Percentiles rank a stretch among this genome's conserved stretches.
These are phyloP conservation scores for Esox masquinongy DNA, from an alignment of 2,797 vertebrate genomes.

Conservation along the genomic window DNA sequence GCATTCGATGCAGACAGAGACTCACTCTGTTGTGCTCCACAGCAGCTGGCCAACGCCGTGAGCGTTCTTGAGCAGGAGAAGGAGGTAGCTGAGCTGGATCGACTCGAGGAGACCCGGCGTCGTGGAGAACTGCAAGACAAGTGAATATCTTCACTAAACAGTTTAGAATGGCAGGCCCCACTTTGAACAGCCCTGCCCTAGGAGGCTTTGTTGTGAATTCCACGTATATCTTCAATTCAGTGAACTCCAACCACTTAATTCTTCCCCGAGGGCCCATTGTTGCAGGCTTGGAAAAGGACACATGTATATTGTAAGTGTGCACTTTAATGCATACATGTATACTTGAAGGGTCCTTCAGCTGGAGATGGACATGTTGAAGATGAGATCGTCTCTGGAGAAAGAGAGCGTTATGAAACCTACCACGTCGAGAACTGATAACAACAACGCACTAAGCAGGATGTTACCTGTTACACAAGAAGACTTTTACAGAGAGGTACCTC, in stretches of 20 bases:
- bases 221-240: too few relatives aligned
- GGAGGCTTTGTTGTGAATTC: too few relatives aligned
- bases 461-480: conserved; percentile 49
- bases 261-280: too few relatives aligned
- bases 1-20: background rate
- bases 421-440: background rate
- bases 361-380: conserved; percentile 70
- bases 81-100: conserved; percentile 49
- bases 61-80: conserved; percentile 62
- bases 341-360: conserved; percentile 68
- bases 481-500: conserved; percentile 47
- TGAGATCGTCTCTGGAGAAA: conserved; percentile 58
- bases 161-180: background rate
- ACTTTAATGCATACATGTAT: conserved; percentile 2
- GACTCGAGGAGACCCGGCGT: conserved; percentile 57
- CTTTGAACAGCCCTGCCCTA: background rate
- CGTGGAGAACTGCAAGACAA: conserved; percentile 65
- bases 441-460: conserved; percentile 24
- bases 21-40: conserved; percentile 18
- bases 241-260: too few relatives aligned
- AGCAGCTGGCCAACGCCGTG: conserved; percentile 64
- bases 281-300: too few relatives aligned
- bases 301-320: too few relatives aligned
- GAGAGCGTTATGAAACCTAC: conserved; percentile 27
- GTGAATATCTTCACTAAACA: conserved; percentile 51